Conservation (phyloP, 2,113 vertebrate species). For the Apteryx owenii region DNA sequence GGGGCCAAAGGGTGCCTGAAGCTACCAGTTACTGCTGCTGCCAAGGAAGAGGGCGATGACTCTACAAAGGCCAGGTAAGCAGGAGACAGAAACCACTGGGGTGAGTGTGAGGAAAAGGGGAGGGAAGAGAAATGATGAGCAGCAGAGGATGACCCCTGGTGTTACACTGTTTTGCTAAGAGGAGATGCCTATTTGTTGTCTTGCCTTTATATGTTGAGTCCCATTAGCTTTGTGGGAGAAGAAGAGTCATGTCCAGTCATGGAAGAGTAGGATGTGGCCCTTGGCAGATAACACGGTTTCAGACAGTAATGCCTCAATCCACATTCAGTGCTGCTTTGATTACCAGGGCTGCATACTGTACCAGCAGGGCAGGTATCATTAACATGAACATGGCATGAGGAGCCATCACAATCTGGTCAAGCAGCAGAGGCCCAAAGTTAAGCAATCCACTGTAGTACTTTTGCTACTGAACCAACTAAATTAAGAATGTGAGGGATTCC, state of each 20-base stretch:
- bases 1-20: neutral
- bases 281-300: neutral
- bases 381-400: neutral
- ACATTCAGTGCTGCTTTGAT: neutral
- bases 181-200: neutral
- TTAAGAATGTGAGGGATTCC: neutral
- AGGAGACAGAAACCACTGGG: neutral
- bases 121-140: neutral
- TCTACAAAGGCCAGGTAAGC: neutral
- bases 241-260: neutral
- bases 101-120: neutral
- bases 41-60: neutral
- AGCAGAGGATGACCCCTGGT: neutral
- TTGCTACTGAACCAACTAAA: neutral
- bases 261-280: neutral
- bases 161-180: neutral
- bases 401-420: constrained; percentile 7
- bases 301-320: neutral
- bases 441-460: neutral
- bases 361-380: neutral
- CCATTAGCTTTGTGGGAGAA: neutral
- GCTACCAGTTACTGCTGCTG: neutral
- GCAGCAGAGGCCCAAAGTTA: constrained; percentile 1
- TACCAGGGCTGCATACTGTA: neutral
- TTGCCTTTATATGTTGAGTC: neutral